Conservation (phyloP, 2,888 invertebrate species). For the Isotomurus palustris region DNA sequence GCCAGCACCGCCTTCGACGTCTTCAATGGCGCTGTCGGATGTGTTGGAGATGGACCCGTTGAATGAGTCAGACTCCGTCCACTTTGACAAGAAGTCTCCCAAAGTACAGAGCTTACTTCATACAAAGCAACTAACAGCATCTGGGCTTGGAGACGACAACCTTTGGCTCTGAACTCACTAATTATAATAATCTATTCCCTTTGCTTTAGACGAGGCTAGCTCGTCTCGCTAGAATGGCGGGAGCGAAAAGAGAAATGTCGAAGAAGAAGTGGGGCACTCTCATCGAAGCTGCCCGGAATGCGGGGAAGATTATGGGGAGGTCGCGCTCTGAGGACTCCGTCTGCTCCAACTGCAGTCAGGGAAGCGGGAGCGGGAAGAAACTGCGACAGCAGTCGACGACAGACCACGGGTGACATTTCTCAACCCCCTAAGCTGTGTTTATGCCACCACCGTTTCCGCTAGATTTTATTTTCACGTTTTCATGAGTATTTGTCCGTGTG, state of each 20-base stretch:
- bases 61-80: slow-evolving; percentile 43
- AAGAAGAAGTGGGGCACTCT: slow-evolving; percentile 59
- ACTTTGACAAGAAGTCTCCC: slow-evolving; percentile 46
- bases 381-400: slow-evolving; percentile 35
- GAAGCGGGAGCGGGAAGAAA: slow-evolving; percentile 35
- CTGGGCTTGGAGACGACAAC: neutral
- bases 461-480: neutral
- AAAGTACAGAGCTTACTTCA: slow-evolving; percentile 35
- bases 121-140: neutral
- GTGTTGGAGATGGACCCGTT: slow-evolving; percentile 47
- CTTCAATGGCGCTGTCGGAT: slow-evolving; percentile 46
- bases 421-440: neutral
- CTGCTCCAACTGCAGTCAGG: slow-evolving; percentile 53
- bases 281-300: slow-evolving; percentile 74
- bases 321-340: slow-evolving; percentile 79
- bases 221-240: slow-evolving; percentile 48
- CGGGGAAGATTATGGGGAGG: slow-evolving; percentile 72
- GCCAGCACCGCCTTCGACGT: slow-evolving; percentile 53
- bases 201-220: slow-evolving; percentile 44
- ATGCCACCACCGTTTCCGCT: too few species aligned
- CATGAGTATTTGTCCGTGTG: too few species aligned
- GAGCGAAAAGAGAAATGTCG: slow-evolving; percentile 47
- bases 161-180: neutral
- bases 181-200: neutral
- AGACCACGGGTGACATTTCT: slow-evolving; percentile 39